Evolutionary conservation across 2,113 vertebrate genomes (phyloP).

Genomic region (Pavo muticus): DNA sequence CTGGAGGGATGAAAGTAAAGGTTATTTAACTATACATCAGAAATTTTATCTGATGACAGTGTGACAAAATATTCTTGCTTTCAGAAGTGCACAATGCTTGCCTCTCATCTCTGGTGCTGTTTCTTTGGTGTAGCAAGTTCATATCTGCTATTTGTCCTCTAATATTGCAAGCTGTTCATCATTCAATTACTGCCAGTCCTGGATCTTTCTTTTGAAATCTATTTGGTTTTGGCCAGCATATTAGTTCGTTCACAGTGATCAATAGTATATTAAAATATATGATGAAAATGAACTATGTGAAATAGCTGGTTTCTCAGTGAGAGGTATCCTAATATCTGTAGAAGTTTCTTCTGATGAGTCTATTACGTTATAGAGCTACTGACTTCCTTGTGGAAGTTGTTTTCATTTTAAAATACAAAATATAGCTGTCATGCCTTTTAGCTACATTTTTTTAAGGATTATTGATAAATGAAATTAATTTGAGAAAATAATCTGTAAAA

Average conservation of each 20-base stretch:
- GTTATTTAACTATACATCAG: constrained; percentile 72
- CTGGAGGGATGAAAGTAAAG: constrained; percentile 73
- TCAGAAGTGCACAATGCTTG: neutral
- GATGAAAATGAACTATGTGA: neutral
- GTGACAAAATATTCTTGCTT: constrained; percentile 21
- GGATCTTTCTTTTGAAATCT: neutral
- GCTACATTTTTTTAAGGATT: neutral
- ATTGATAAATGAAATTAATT: neutral
- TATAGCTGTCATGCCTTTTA: neutral
- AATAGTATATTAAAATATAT: neutral
- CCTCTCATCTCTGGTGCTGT: neutral
- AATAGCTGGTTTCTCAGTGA: neutral
- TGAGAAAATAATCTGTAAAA: neutral
- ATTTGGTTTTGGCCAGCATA: neutral
- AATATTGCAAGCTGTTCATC: constrained; percentile 1
- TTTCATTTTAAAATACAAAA: neutral
- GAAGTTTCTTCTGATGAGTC: neutral
- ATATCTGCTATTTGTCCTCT: neutral
- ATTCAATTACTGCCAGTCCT: neutral
- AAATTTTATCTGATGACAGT: constrained; percentile 59
- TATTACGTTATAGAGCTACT: neutral
- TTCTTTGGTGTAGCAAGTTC: neutral
- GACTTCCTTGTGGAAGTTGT: neutral
- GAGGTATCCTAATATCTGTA: neutral
- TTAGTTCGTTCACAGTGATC: neutral